Conservation (phyloP, 2,113 vertebrate species). For the Mormyrus lacerda region DNA sequence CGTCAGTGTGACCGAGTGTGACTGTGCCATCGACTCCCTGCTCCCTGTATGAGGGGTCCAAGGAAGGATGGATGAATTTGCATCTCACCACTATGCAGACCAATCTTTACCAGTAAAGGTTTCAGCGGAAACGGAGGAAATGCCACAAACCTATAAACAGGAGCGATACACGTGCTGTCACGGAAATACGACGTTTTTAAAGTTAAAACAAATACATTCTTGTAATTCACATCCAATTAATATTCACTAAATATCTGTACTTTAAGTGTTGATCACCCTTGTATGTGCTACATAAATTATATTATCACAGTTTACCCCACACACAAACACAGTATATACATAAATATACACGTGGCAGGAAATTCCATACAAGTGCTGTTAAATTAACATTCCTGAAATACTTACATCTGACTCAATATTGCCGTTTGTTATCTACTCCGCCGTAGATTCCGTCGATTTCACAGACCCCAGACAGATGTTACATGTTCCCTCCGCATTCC, state of each 20-base stretch:
- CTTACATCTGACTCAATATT: conserved; percentile 51
- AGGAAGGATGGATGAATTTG: neutral
- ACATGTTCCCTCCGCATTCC: conserved; percentile 31
- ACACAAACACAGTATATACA: neutral
- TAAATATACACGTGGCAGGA: neutral
- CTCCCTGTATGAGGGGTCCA: neutral
- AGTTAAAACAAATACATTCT: neutral
- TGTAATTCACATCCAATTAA: neutral
- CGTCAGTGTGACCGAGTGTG: no score
- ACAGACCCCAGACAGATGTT: conserved; percentile 48
- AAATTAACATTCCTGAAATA: conserved; percentile 53
- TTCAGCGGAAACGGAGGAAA: neutral
- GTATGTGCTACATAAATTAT: neutral
- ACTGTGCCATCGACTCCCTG: neutral
- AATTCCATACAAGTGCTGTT: neutral
- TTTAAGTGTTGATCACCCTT: neutral
- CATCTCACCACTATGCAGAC: neutral
- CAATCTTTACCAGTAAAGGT: neutral
- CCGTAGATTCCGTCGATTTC: conserved; percentile 53
- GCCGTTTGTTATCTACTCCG: conserved; percentile 39
- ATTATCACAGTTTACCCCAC: neutral
- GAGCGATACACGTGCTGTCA: neutral
- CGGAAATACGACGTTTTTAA: neutral
- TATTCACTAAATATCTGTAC: neutral
- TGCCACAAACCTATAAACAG: neutral